Conservation (phyloP, 2,797 vertebrate genomes). For the Macropodus opercularis region DNA sequence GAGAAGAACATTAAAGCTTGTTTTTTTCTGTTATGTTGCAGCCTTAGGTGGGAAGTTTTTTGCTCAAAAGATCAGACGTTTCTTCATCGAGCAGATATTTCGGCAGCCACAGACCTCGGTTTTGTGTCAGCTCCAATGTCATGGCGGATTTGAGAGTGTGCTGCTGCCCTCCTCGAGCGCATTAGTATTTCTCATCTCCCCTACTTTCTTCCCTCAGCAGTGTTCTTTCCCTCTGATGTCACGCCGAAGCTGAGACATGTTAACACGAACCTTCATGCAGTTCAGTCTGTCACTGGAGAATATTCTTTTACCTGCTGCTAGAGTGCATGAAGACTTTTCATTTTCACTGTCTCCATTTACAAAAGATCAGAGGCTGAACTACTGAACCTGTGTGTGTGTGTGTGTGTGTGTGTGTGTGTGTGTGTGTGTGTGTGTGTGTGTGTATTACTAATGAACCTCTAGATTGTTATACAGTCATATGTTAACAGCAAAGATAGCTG, state of each 20-base stretch:
- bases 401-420: too few relatives aligned
- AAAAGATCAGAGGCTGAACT: conserved; percentile 61
- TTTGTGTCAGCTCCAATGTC: conserved; percentile 66
- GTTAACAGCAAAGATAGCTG: conserved; percentile 60
- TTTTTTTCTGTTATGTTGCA: not conserved
- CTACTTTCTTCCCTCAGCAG: conserved; percentile 38
- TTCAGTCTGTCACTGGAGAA: conserved; percentile 54
- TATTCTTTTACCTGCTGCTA: conserved; percentile 61
- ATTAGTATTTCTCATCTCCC: conserved; percentile 61
- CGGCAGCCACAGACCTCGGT: conserved; percentile 50
- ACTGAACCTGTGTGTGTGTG: conserved; percentile 67
- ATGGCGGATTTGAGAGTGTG: conserved; percentile 63
- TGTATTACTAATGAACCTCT: conserved; percentile 68
- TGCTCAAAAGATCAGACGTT: conserved; percentile 31
- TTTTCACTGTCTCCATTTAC: conserved; percentile 63
- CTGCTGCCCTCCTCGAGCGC: conserved; percentile 53
- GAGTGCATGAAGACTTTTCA: conserved; percentile 49
- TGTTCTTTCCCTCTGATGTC: conserved; percentile 65
- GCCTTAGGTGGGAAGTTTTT: conserved; percentile 31
- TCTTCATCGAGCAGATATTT: conserved; percentile 51
- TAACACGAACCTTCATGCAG: conserved; percentile 64
- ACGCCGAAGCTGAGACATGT: conserved; percentile 62
- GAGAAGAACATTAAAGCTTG: not conserved
- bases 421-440: too few relatives aligned
- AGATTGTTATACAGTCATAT: conserved; percentile 61